A percentile compares a stretch with the other conserved stretches of the same genome.
Evolutionary conservation across 2,888 invertebrate species (phyloP).

Genomic region (Crossocerus cetratus): DNA sequence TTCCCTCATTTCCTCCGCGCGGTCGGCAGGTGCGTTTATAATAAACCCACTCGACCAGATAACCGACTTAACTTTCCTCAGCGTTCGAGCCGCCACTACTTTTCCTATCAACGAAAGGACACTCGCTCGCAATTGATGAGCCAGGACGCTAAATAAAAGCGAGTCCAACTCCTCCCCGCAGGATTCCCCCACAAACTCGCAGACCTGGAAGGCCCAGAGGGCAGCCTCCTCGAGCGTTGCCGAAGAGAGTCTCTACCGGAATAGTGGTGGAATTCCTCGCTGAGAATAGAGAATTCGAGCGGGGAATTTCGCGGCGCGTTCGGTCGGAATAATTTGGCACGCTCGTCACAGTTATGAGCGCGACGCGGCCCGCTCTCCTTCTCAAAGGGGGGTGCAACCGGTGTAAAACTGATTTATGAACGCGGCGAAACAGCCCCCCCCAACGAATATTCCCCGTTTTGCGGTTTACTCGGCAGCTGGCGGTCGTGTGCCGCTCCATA

Average conservation of each 20-base stretch:
- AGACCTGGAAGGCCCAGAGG: too few species aligned
- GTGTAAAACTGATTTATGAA: slow-evolving; percentile 43
- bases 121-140: too few species aligned
- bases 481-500: slow-evolving; percentile 17
- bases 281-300: slow-evolving; percentile 23
- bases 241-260: not conserved
- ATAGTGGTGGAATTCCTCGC: not conserved
- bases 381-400: slow-evolving; percentile 29
- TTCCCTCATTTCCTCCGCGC: slow-evolving; percentile 39
- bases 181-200: too few species aligned
- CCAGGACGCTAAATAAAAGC: too few species aligned
- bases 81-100: too few species aligned
- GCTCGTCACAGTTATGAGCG: not conserved
- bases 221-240: too few species aligned
- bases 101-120: too few species aligned
- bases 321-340: slow-evolving; percentile 46
- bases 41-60: slow-evolving; percentile 21
- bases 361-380: slow-evolving; percentile 9
- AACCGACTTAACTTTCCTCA: too few species aligned
- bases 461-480: slow-evolving; percentile 28
- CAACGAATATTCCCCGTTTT: slow-evolving; percentile 12
- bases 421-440: slow-evolving; percentile 13
- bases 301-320: slow-evolving; percentile 14
- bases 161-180: too few species aligned
- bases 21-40: slow-evolving; percentile 35